Percentiles rank a stretch among this genome's conserved stretches.
Evolutionary conservation across 2,888 invertebrate genomes (phyloP).

Genomic region (Digitonthophagus gazella): DNA sequence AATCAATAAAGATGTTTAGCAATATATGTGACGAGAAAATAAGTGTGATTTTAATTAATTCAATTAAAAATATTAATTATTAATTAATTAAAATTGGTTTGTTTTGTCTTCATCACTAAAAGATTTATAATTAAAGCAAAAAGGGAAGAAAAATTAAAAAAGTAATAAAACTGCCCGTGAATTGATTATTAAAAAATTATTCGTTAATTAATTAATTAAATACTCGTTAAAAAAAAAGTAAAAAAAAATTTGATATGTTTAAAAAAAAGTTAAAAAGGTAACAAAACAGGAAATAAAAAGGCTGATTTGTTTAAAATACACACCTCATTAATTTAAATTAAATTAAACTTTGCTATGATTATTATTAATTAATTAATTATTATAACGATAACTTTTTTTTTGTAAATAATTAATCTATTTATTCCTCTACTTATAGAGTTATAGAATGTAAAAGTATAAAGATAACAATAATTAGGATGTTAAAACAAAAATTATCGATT

Average conservation of each 20-base stretch:
- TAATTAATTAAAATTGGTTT: too few relatives aligned
- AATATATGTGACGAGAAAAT: too few relatives aligned
- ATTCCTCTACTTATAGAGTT: constrained; percentile 18
- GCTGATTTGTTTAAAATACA: constrained; percentile 23
- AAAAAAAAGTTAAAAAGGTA: constrained; percentile 11
- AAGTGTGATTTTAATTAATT: too few relatives aligned
- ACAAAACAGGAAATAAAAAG: constrained; percentile 20
- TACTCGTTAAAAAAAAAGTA: constrained; percentile 3
- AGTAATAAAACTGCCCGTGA: too few relatives aligned
- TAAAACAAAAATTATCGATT: too few relatives aligned
- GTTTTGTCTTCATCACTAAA: too few relatives aligned
- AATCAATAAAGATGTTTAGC: too few relatives aligned
- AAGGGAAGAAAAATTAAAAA: too few relatives aligned
- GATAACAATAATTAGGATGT: not conserved
- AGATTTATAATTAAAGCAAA: too few relatives aligned
- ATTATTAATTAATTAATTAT: not conserved
- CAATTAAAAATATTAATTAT: too few relatives aligned
- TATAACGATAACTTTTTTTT: constrained; percentile 17
- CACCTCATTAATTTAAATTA: not conserved
- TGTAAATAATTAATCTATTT: constrained; percentile 28
- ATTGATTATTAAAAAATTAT: too few relatives aligned
- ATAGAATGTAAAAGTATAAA: not conserved
- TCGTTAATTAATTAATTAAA: constrained; percentile 7
- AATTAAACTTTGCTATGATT: too few relatives aligned
- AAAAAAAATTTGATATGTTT: constrained; percentile 26